phyloP scores from a whole-genome alignment of 2,113 vertebrate genomes.

The Chrysemys picta region DNA sequence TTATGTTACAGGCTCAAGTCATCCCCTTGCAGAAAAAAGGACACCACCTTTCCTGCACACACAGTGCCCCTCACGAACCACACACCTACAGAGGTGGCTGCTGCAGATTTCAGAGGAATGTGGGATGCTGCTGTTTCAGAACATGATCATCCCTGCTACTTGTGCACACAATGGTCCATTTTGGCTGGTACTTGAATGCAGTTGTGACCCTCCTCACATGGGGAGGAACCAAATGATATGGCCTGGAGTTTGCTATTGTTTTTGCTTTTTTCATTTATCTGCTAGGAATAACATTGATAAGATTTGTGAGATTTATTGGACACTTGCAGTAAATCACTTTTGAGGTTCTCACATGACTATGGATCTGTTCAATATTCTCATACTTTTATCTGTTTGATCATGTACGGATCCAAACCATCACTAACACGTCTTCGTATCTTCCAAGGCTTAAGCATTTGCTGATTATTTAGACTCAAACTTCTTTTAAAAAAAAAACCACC shows the following conservation, averaged over 20 bases:
- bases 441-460: not conserved
- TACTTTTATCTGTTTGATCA: not conserved
- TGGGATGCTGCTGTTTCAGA: not conserved
- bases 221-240: not conserved
- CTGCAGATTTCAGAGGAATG: not conserved
- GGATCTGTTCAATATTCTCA: not conserved
- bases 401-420: not conserved
- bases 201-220: accelerated
- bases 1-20: not conserved
- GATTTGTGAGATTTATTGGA: not conserved
- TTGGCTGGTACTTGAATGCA: accelerated
- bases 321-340: not conserved
- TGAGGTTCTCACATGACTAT: not conserved
- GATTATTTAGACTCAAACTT: not conserved
- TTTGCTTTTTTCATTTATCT: not conserved
- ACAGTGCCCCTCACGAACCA: not conserved
- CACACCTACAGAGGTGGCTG: not conserved
- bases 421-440: not conserved
- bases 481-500: not conserved
- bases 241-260: not conserved
- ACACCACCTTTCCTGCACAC: not conserved
- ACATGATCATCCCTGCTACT: not conserved
- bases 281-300: not conserved
- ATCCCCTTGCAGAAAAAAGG: not conserved
- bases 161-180: not conserved